A percentile compares a stretch with the other conserved stretches of the same genome.
Conservation (phyloP, 2,113 vertebrate genomes). For the Pogonocichla stellata region DNA sequence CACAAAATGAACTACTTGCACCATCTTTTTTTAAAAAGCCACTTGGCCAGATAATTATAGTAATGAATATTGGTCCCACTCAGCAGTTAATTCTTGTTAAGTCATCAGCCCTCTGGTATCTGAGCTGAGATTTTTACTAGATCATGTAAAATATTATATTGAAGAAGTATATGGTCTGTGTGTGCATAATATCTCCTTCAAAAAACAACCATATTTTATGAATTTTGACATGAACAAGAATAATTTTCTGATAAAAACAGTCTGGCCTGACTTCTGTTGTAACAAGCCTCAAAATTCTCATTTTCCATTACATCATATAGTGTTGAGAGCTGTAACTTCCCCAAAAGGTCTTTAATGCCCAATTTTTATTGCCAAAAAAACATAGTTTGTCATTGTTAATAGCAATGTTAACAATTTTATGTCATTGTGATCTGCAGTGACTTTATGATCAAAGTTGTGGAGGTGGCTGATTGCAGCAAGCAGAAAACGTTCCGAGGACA, state of each 20-base stretch:
- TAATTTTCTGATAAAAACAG: not conserved
- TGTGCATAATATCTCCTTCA: not conserved
- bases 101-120: not conserved
- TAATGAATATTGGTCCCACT: not conserved
- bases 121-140: not conserved
- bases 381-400: not conserved
- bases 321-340: not conserved
- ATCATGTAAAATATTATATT: not conserved
- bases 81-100: not conserved
- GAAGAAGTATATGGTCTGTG: not conserved
- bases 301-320: not conserved
- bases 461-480: constrained; percentile 89
- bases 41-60: not conserved
- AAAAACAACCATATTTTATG: not conserved
- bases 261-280: not conserved
- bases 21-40: not conserved
- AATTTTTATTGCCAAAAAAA: not conserved
- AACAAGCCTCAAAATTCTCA: not conserved
- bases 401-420: not conserved
- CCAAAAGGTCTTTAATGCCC: not conserved
- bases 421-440: constrained; percentile 76
- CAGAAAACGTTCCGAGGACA: constrained; percentile 95
- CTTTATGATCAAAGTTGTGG: constrained; percentile 93
- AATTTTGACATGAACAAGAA: not conserved
- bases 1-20: not conserved